A percentile compares a stretch with the other conserved stretches of the same genome.
Conservation (phyloP, 2,113 vertebrate genomes). For the Myiozetetes cayanensis region DNA sequence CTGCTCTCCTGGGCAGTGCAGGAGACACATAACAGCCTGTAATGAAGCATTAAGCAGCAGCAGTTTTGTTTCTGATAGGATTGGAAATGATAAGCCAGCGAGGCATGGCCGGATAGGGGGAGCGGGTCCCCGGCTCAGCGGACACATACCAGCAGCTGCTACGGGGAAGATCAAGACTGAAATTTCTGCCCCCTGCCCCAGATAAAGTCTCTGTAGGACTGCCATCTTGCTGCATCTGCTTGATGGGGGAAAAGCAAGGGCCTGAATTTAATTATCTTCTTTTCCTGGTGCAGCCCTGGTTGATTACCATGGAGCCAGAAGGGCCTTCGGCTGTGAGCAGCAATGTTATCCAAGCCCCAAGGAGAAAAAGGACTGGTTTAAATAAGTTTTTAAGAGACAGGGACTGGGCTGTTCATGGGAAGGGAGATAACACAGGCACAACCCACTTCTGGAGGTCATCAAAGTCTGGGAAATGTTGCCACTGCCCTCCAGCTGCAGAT, state of each 20-base stretch:
- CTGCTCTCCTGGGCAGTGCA: conserved; percentile 40
- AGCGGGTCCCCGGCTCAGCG: neutral
- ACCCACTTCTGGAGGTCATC: neutral
- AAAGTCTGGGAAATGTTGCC: neutral
- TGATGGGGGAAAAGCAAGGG: neutral
- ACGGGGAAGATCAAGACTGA: neutral
- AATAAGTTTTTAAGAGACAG: neutral
- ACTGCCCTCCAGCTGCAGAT: neutral
- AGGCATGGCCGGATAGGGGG: neutral
- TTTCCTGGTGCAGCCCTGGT: neutral
- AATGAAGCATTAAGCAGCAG: conserved; percentile 65
- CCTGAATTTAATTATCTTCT: conserved; percentile 11
- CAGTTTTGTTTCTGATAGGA: conserved; percentile 67
- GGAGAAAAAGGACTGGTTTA: neutral
- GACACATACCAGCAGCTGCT: neutral
- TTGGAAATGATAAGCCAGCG: conserved; percentile 52
- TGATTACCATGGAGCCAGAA: neutral
- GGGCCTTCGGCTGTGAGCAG: neutral
- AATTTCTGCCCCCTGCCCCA: neutral
- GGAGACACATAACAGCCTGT: conserved; percentile 54
- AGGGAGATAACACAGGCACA: neutral
- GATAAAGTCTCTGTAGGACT: neutral
- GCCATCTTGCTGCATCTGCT: neutral
- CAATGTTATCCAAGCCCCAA: neutral
- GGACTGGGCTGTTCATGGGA: fast-evolving